Conservation (phyloP, 1,140 invertebrate genomes). For the Hydropsyche tenuis region DNA sequence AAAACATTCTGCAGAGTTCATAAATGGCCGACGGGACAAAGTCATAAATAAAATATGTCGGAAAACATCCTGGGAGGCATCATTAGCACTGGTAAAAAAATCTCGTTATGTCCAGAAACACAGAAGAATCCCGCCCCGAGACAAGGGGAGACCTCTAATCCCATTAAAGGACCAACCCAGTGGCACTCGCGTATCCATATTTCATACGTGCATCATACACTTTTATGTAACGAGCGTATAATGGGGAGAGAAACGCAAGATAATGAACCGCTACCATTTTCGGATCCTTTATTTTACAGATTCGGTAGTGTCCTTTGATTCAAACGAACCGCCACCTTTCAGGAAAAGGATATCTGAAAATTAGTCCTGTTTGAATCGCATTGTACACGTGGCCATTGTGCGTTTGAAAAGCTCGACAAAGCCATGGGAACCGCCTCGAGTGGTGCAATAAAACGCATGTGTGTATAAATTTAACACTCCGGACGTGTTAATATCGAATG, state of each 20-base stretch:
- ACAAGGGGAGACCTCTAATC: conserved; percentile 19
- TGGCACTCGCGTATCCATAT: no score
- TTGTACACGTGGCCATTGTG: no score
- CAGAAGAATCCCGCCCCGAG: background rate
- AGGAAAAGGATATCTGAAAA: no score
- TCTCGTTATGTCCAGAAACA: conserved; percentile 24
- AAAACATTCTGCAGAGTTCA: background rate
- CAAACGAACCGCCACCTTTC: background rate
- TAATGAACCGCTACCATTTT: background rate
- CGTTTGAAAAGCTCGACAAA: conserved; percentile 27
- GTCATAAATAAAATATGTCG: conserved; percentile 27
- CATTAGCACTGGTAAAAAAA: conserved; percentile 17
- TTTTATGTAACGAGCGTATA: no score
- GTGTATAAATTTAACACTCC: conserved; percentile 27
- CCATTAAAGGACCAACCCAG: conserved; percentile 14
- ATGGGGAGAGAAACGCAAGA: no score
- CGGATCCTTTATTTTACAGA: background rate
- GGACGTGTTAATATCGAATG: conserved; percentile 7
- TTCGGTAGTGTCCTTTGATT: background rate
- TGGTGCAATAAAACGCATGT: conserved; percentile 16
- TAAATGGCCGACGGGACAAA: conserved; percentile 13
- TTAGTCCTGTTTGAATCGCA: background rate
- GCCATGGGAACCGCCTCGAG: background rate
- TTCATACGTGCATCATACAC: no score
- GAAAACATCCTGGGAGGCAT: conserved; percentile 25